These are phyloP conservation scores for Taurulus bubalis DNA, from an alignment of 2,113 vertebrate genomes.

Conservation along the genomic window DNA sequence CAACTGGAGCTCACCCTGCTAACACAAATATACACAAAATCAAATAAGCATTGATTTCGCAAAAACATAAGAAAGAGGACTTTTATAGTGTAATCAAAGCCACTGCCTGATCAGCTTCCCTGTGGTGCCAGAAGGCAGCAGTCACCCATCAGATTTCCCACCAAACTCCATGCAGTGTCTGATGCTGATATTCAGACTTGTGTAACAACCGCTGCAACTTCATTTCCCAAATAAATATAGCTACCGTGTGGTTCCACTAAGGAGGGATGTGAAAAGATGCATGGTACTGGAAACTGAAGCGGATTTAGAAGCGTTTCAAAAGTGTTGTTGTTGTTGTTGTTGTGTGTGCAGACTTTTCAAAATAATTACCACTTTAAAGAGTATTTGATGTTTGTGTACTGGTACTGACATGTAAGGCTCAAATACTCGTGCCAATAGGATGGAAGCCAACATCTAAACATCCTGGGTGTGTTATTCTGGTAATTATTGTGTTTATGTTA, in stretches of 20 bases:
- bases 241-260: too few relatives aligned
- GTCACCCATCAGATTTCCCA: neutral
- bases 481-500: neutral
- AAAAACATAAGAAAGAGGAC: neutral
- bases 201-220: neutral
- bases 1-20: constrained; percentile 5
- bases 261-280: too few relatives aligned
- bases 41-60: neutral
- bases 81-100: neutral
- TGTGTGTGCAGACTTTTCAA: neutral
- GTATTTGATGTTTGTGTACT: neutral
- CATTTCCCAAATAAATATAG: neutral
- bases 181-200: neutral
- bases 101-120: neutral
- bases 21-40: neutral
- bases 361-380: neutral
- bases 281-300: neutral
- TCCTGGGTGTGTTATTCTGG: neutral
- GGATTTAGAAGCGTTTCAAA: neutral
- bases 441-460: neutral
- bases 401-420: neutral
- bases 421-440: too few relatives aligned
- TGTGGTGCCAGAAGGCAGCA: neutral
- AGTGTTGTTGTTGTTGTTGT: neutral
- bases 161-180: neutral